Evolutionary conservation across 2,113 vertebrate species (phyloP), one percentile per base, ranked within the genome.

Genomic region (Mugil cephalus): DNA sequence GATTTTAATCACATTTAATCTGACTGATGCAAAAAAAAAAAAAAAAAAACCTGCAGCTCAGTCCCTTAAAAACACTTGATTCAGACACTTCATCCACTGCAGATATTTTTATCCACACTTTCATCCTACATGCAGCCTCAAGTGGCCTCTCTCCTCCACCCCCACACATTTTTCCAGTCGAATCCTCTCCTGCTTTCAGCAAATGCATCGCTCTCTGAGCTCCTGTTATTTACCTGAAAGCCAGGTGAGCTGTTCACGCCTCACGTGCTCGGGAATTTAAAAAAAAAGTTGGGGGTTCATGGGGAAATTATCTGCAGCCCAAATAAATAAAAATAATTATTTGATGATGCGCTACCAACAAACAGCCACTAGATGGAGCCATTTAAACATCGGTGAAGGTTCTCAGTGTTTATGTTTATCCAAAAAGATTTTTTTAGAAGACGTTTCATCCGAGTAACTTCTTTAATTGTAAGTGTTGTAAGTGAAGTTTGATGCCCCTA

Each of bases 191-290:
- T 30, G 24, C 1, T 34, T 14, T 43, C 45, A 1, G 10, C n/a
- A n/a, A n/a, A 21, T 21, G 13, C 40, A 6, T 14, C 43, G 4
- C 1, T 36, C 36, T 0, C 1, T 12, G 56, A 72, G 43, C 74
- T 84, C 71, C 73, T 86, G 81, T 72, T 34, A 17, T 6, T 46
- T 84, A 89, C 75, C 75, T 43, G 74, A 45, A 61, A 5, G 19
- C 54, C 67, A 75, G 7, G 63, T 68, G 68, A 30, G 61, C 51
- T 19, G 13, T 38, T 18, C 84, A 75, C 63, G 67, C 42, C n/a
- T 76, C 79, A 35, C 13, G 5, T 30, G 24, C 24, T 30, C 24
- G 5, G 24, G 24, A 30, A 5, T 5, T 5, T 3, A 8, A 21
- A 48, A 63, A 30, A 8, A 21, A 48, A 63, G 7, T 6, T 18